Conservation (phyloP, 2,113 vertebrate species). For the Cebidichthys violaceus region DNA sequence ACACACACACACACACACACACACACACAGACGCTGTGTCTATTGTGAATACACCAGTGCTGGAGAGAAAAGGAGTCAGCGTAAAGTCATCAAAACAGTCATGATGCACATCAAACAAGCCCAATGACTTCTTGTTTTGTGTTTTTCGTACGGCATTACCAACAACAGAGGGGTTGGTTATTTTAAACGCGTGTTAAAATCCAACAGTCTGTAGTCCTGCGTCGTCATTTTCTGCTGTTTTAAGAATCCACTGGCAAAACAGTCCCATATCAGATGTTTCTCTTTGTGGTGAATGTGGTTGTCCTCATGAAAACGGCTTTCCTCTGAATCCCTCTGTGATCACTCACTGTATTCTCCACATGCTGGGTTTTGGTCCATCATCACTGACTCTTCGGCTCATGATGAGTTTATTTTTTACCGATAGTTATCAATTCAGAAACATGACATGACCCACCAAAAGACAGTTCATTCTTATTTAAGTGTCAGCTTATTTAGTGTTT, state of each 20-base stretch:
- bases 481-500: conserved; percentile 37
- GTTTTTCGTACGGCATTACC: conserved; percentile 22
- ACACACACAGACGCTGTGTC: conserved; percentile 32
- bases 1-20: neutral
- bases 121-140: conserved; percentile 22
- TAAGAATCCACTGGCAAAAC: conserved; percentile 23
- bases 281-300: conserved; percentile 3
- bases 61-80: conserved; percentile 42
- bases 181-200: conserved; percentile 21
- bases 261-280: conserved; percentile 7
- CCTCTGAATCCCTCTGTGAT: conserved; percentile 18
- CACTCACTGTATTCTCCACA: neutral
- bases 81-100: conserved; percentile 53
- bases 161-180: neutral
- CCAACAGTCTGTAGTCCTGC: conserved; percentile 41
- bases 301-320: conserved; percentile 25
- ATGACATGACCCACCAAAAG: conserved; percentile 33
- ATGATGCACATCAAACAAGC: conserved; percentile 32
- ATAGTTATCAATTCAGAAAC: conserved; percentile 24
- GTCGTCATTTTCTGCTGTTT: conserved; percentile 17
- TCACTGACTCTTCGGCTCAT: conserved; percentile 6
- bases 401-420: conserved; percentile 22
- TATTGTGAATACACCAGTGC: conserved; percentile 50
- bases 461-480: conserved; percentile 33
- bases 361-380: conserved; percentile 42